phyloP scores from a whole-genome alignment of 2,113 vertebrate genomes.

The Pogonocichla stellata region DNA sequence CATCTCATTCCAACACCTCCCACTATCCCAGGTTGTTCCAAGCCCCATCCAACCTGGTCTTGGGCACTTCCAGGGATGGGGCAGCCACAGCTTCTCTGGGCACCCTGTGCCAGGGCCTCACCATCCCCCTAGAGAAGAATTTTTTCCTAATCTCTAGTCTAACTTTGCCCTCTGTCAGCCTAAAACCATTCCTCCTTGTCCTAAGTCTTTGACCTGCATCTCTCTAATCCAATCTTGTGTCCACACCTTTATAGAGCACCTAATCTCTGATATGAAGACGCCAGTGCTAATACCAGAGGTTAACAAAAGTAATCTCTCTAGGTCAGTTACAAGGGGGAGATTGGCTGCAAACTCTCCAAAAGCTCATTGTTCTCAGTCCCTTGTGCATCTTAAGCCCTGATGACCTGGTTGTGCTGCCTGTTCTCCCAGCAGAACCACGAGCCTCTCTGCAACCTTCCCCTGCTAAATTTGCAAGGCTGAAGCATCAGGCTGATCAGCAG shows the following conservation, averaged over 20 bases:
- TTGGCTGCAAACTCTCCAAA: neutral
- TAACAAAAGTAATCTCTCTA: constrained; percentile 11
- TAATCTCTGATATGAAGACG: constrained; percentile 17
- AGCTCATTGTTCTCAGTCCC: neutral
- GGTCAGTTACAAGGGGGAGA: neutral
- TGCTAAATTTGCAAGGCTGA: neutral
- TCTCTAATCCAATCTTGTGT: neutral
- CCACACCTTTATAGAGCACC: neutral
- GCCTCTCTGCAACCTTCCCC: neutral
- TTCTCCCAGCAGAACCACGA: neutral
- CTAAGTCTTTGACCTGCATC: neutral
- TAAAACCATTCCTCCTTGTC: neutral
- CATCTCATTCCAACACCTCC: neutral
- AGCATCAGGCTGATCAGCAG: accelerated
- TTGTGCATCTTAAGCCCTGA: neutral
- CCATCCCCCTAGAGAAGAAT: neutral
- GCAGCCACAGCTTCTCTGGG: neutral
- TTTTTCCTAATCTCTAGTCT: neutral
- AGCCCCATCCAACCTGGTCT: accelerated
- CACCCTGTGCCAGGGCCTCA: neutral
- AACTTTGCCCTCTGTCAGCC: neutral
- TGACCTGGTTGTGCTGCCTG: neutral
- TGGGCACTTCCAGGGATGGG: neutral
- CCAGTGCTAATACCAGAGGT: constrained; percentile 2
- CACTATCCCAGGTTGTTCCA: neutral